phyloP scores from a whole-genome alignment of 2,113 vertebrate species.

The Pollimyrus isidori region DNA sequence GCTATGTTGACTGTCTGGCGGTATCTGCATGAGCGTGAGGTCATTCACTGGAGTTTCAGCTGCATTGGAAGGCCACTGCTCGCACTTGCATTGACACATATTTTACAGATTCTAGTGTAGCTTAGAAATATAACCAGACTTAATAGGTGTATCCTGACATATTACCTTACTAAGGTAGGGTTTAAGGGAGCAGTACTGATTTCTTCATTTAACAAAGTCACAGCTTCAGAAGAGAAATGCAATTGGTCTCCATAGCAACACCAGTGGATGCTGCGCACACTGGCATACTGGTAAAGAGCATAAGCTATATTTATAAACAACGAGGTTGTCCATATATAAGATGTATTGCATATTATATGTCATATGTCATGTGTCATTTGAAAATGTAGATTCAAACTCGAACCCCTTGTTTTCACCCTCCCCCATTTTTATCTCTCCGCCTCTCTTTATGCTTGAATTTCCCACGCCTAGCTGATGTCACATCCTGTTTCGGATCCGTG shows the following conservation, averaged over 20 bases:
- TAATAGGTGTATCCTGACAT: not conserved
- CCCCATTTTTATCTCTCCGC: conserved; percentile 3
- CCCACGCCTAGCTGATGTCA: conserved; percentile 71
- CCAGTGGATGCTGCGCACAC: not conserved
- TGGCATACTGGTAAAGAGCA: not conserved
- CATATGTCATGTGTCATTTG: conserved; percentile 2
- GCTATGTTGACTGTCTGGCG: no score
- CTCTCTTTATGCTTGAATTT: conserved; percentile 54
- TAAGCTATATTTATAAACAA: not conserved
- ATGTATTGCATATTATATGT: not conserved
- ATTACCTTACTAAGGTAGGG: not conserved
- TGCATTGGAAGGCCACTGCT: no score
- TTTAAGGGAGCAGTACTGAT: not conserved
- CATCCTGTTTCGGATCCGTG: conserved; percentile 58
- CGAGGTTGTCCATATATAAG: not conserved
- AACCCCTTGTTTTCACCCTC: not conserved
- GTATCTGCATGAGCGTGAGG: no score
- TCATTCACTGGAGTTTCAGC: no score
- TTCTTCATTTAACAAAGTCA: conserved; percentile 1
- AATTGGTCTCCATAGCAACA: conserved; percentile 24
- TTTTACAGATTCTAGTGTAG: not conserved
- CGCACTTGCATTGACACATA: not conserved
- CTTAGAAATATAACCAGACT: not conserved
- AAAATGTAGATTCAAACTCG: not conserved
- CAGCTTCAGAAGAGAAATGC: not conserved